A percentile compares a stretch with the other conserved stretches of the same genome.
phyloP scores from a whole-genome alignment of 2,113 vertebrate species.

The Siniperca knerii region DNA sequence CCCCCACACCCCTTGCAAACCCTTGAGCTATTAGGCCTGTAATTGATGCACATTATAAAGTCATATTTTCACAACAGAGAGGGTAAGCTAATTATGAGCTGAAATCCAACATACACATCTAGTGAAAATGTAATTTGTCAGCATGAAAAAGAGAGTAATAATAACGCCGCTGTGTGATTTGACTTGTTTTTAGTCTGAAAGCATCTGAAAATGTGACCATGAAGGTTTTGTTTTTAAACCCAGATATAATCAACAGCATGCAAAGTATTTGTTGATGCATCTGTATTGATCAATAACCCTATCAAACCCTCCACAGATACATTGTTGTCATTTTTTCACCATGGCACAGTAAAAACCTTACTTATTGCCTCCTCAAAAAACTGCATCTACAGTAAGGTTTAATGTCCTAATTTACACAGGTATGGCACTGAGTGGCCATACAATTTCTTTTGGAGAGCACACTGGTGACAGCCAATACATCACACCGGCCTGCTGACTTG shows the following conservation, averaged over 20 bases:
- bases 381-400: constrained; percentile 3
- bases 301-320: constrained; percentile 5
- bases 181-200: not conserved
- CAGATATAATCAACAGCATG: not conserved
- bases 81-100: constrained; percentile 37
- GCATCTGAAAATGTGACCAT: not conserved
- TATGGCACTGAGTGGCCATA: constrained; percentile 23
- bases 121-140: constrained; percentile 31
- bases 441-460: constrained; percentile 33
- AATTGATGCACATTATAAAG: constrained; percentile 42
- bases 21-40: constrained; percentile 34
- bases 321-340: constrained; percentile 8
- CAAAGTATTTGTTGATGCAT: not conserved
- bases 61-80: constrained; percentile 38
- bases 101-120: constrained; percentile 24
- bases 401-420: constrained; percentile 59
- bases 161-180: constrained; percentile 1
- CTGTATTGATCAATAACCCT: constrained; percentile 13
- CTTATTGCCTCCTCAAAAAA: constrained; percentile 26
- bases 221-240: not conserved
- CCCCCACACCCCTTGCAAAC: not conserved
- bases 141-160: constrained; percentile 30
- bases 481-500: constrained; percentile 43
- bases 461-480: constrained; percentile 57
- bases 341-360: constrained; percentile 40